Percentiles rank a stretch among this genome's conserved stretches.
Evolutionary conservation across 2,888 invertebrate species (phyloP).

Genomic region (Drosophila gaucha): DNA sequence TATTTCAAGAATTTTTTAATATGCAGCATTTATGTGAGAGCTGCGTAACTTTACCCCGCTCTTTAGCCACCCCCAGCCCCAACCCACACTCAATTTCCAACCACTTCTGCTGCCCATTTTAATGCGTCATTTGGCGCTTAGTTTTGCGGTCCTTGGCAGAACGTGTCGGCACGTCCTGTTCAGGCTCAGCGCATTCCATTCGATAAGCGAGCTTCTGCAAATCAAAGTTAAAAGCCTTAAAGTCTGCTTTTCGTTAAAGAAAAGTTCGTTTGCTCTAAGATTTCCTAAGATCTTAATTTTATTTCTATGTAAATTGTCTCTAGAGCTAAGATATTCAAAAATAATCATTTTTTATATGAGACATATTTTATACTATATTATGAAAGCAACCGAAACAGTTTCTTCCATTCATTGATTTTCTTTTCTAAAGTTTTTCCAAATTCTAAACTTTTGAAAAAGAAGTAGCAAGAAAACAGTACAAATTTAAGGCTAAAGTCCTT

Average conservation of each 20-base stretch:
- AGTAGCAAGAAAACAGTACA: too few relatives aligned
- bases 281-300: too few relatives aligned
- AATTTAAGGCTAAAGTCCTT: too few relatives aligned
- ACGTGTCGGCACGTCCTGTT: conserved; percentile 23
- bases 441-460: too few relatives aligned
- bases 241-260: neutral
- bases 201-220: conserved; percentile 16
- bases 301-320: too few relatives aligned
- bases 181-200: conserved; percentile 22
- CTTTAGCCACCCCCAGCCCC: neutral
- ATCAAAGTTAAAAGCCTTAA: conserved; percentile 25
- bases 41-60: neutral
- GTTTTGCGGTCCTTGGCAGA: conserved; percentile 32
- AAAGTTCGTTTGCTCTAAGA: neutral
- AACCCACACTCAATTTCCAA: too few relatives aligned
- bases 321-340: too few relatives aligned
- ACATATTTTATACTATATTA: too few relatives aligned
- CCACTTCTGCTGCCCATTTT: conserved; percentile 10
- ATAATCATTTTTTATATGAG: too few relatives aligned
- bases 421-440: too few relatives aligned
- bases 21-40: conserved; percentile 72
- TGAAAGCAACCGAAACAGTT: too few relatives aligned
- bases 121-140: conserved; percentile 49
- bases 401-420: too few relatives aligned
- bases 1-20: conserved; percentile 80